These are phyloP conservation scores for Chlorocebus sabaeus DNA, from an alignment of 2,113 vertebrate genomes.

Conservation along the genomic window DNA sequence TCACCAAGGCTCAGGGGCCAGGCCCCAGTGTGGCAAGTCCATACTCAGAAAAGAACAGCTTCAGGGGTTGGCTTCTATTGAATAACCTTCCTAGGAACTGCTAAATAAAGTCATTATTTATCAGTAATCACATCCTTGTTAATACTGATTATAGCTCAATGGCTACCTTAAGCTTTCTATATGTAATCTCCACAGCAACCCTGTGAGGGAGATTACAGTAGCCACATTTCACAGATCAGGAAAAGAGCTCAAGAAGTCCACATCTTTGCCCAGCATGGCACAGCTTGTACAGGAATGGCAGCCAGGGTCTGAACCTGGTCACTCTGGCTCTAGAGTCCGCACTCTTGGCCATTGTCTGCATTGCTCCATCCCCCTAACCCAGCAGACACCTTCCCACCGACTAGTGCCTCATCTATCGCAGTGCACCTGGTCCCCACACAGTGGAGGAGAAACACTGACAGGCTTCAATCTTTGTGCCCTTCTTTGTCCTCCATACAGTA, in stretches of 20 bases:
- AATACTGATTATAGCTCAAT: background rate
- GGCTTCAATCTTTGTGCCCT: background rate
- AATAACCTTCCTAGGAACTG: background rate
- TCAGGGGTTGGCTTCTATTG: too few species aligned
- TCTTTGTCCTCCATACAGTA: background rate
- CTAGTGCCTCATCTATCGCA: background rate
- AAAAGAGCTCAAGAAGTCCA: background rate
- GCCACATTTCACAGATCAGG: background rate
- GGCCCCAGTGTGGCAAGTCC: background rate
- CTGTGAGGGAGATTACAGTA: too few species aligned
- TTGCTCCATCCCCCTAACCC: too few species aligned
- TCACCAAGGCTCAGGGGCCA: background rate
- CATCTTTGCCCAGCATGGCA: background rate
- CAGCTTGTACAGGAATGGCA: background rate
- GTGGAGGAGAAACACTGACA: too few species aligned
- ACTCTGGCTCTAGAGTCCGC: background rate
- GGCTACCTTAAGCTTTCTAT: background rate
- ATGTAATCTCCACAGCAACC: background rate
- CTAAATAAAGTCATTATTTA: background rate
- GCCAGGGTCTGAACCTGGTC: background rate
- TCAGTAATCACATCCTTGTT: background rate
- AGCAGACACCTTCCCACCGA: background rate
- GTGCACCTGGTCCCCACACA: background rate
- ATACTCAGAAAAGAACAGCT: background rate
- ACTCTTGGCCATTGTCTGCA: rapidly evolving